Conservation (phyloP, 2,797 vertebrate genomes). For the Lycodopsis pacificus region DNA sequence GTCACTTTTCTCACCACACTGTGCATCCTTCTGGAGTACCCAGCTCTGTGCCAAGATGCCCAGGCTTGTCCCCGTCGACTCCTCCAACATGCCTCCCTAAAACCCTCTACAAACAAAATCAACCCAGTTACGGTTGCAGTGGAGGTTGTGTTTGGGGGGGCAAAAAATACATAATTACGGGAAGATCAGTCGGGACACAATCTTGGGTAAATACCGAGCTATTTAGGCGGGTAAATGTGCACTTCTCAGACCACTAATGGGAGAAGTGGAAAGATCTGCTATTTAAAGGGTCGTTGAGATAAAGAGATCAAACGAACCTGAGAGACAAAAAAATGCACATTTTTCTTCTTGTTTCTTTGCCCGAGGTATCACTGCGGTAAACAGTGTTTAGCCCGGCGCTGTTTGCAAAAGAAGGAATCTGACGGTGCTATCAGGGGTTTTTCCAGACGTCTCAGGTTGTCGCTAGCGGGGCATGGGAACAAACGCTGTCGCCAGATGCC, state of each 20-base stretch:
- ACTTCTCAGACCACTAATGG: conserved; percentile 17
- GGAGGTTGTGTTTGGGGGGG: conserved; percentile 4
- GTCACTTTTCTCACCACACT: conserved; percentile 81
- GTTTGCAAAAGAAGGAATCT: conserved; percentile 21
- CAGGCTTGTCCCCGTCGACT: conserved; percentile 59
- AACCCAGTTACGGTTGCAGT: conserved; percentile 14
- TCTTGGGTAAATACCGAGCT: conserved; percentile 46
- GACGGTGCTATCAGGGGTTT: conserved; percentile 28
- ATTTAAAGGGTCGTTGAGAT: conserved; percentile 38
- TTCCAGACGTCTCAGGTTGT: conserved; percentile 44
- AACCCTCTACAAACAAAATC: conserved; percentile 43
- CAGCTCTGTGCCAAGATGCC: conserved; percentile 69
- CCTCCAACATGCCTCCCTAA: conserved; percentile 43
- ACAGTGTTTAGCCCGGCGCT: conserved; percentile 6
- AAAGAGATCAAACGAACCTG: conserved; percentile 35
- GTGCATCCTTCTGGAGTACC: conserved; percentile 81
- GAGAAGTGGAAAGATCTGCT: conserved; percentile 18
- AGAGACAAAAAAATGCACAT: background rate
- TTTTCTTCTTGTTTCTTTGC: conserved; percentile 16
- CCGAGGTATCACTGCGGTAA: conserved; percentile 15
- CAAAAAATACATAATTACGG: conserved; percentile 15
- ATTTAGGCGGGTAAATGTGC: conserved; percentile 21
- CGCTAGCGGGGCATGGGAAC: conserved; percentile 59
- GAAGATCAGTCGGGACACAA: conserved; percentile 24
- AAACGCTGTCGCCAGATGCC: conserved; percentile 73